Evolutionary conservation across 2,888 invertebrate species (phyloP).

Genomic region (Galeopsomyia nigrocyanea): DNA sequence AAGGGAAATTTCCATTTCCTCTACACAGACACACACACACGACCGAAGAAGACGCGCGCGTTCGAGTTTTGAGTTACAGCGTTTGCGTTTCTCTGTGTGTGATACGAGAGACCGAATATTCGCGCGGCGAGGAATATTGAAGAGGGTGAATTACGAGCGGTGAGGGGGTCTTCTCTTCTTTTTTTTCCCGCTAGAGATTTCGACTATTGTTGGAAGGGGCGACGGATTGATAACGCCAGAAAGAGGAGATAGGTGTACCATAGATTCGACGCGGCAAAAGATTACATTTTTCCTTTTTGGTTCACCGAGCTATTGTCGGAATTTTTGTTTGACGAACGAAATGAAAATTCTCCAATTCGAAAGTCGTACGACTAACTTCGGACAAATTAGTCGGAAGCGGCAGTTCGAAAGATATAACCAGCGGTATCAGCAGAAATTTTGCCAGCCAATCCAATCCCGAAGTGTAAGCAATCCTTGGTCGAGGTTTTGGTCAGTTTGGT

Average conservation of each 20-base stretch:
- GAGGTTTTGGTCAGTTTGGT: background rate
- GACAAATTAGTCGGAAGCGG: background rate
- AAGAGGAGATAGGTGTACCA: too few species aligned
- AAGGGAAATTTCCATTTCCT: slow-evolving; percentile 64
- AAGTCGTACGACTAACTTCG: background rate
- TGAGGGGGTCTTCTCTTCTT: too few species aligned
- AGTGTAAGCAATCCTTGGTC: slow-evolving; percentile 8
- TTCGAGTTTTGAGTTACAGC: too few species aligned
- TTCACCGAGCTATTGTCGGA: background rate
- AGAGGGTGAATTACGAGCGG: too few species aligned
- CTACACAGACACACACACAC: slow-evolving; percentile 46
- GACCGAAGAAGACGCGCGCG: too few species aligned
- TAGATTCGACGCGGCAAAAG: too few species aligned
- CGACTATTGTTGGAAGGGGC: too few species aligned
- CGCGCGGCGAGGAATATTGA: too few species aligned
- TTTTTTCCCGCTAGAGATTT: too few species aligned
- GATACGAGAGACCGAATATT: too few species aligned
- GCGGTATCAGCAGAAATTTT: background rate
- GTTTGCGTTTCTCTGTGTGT: too few species aligned
- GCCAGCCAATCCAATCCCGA: slow-evolving; percentile 1
- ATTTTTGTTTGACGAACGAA: background rate
- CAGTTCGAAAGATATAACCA: background rate
- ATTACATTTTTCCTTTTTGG: background rate
- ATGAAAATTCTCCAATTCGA: background rate
- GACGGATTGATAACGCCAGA: too few species aligned